Evolutionary conservation across 1,140 invertebrate genomes (phyloP).

Genomic region (Trichoplusia ni): DNA sequence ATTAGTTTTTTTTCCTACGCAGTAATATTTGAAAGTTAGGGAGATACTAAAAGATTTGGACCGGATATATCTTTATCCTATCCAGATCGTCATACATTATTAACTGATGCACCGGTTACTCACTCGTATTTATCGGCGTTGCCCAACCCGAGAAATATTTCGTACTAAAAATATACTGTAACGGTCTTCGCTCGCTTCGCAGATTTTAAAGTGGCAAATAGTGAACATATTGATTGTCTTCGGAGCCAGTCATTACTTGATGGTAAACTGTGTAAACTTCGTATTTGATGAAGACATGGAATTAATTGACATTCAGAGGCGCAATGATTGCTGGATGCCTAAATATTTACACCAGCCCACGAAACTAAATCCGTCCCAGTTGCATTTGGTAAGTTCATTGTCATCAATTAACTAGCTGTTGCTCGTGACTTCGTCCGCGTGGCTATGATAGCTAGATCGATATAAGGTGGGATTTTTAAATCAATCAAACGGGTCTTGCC

Average conservation of each 20-base stretch:
- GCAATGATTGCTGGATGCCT: constrained; percentile 59
- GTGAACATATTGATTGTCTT: constrained; percentile 52
- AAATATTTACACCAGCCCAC: constrained; percentile 39
- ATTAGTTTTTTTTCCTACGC: not conserved
- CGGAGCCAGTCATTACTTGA: constrained; percentile 52
- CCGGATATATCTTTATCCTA: too few species aligned
- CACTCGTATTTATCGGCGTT: too few species aligned
- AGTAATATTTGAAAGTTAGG: not conserved
- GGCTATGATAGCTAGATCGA: too few species aligned
- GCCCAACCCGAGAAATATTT: too few species aligned
- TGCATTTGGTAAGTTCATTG: constrained; percentile 54
- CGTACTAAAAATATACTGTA: too few species aligned
- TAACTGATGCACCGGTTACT: too few species aligned
- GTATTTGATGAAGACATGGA: constrained; percentile 36
- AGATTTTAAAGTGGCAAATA: constrained; percentile 69
- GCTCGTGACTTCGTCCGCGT: too few species aligned
- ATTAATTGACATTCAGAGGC: constrained; percentile 23
- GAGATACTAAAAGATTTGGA: too few species aligned
- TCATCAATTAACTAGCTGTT: not conserved
- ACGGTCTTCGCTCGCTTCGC: constrained; percentile 4
- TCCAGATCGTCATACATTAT: too few species aligned
- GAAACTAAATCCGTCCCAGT: constrained; percentile 40
- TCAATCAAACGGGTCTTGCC: too few species aligned
- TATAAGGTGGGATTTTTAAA: too few species aligned
- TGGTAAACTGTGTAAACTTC: constrained; percentile 52